These are phyloP conservation scores for Cathartes aura DNA, from an alignment of 2,113 vertebrate species.

Conservation along the genomic window DNA sequence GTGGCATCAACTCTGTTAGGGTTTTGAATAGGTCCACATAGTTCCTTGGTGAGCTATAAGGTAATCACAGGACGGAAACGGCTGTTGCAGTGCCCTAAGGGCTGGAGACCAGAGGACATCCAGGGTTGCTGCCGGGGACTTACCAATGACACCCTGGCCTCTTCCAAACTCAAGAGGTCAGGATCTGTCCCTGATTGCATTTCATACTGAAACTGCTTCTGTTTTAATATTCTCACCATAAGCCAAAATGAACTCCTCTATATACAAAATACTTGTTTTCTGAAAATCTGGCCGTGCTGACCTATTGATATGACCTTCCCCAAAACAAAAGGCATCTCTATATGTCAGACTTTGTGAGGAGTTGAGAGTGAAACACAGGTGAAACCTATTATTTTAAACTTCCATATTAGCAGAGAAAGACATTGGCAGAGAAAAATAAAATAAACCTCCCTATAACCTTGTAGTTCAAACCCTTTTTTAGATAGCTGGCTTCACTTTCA, in stretches of 20 bases:
- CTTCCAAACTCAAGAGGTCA: not conserved
- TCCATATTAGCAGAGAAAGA: not conserved
- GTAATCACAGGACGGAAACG: not conserved
- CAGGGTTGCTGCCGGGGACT: not conserved
- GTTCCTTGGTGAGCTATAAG: not conserved
- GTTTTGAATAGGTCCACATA: not conserved
- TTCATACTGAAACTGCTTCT: not conserved
- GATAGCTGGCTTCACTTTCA: slow-evolving; percentile 8
- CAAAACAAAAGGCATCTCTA: not conserved
- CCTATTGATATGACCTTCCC: not conserved
- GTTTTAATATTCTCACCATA: not conserved
- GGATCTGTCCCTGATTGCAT: not conserved
- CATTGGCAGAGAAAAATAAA: not conserved
- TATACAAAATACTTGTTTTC: not conserved
- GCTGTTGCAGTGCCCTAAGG: not conserved
- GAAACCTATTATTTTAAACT: not conserved
- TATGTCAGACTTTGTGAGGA: not conserved
- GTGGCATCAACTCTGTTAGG: not conserved
- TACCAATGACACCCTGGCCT: not conserved
- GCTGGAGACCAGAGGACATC: not conserved
- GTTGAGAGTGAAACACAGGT: not conserved
- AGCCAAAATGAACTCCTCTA: not conserved
- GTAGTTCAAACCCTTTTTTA: not conserved
- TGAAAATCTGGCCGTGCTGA: not conserved
- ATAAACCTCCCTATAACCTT: not conserved